Base-by-base conservation (phyloP, 2,113 vertebrate species). In the Rhizomys pruinosus region DNA sequence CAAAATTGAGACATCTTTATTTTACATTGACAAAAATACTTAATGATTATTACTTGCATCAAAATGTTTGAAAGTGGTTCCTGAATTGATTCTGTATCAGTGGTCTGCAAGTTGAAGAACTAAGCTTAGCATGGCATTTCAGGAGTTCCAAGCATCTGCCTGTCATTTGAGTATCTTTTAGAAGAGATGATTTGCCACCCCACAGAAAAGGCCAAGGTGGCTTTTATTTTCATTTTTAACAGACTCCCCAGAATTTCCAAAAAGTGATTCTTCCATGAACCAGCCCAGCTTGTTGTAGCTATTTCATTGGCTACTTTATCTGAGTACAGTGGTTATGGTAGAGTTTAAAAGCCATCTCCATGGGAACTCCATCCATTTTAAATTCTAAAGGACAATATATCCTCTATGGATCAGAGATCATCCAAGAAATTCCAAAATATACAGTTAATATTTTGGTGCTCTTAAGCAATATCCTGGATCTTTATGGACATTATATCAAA, bases 161-260 rank as follows among this genome's bases (percentile, higher is more conserved):
- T 96, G 16, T 74, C 68, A 69, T 86, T 91, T 71, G 29, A 91
- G 71, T 42, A 3, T 25, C 17, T 68, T 55, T n/a, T n/a, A 39
- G 29, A 91, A 68, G 61, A 88, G n/a, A 77, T 39, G 10, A 86
- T 55, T 87, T 95, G 55, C 89, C 74, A 86, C n/a, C 74, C 39
- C 64, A 79, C 10, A 47, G 34, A 20, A 78, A 66, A 77, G 89
- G 74, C 44, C 84, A 29, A 68, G 25, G 34, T n/a, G 2, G 47
- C 74, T 19, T 64, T 6, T n/a, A 52, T 32, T 84, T 86, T 76
- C 27, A 17, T 78, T 77, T 72, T 74, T 88, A 84, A 71, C 32
- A 82, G 47, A 85, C 71, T 69, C 57, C 66, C 80, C 68, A 59
- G 81, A 86, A 80, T 52, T 17, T 93, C 27, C 27, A 25, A 69